Evolutionary conservation across 2,888 invertebrate species (phyloP), one percentile per base, ranked within the genome.

Genomic region (Ariolimax columbianus): DNA sequence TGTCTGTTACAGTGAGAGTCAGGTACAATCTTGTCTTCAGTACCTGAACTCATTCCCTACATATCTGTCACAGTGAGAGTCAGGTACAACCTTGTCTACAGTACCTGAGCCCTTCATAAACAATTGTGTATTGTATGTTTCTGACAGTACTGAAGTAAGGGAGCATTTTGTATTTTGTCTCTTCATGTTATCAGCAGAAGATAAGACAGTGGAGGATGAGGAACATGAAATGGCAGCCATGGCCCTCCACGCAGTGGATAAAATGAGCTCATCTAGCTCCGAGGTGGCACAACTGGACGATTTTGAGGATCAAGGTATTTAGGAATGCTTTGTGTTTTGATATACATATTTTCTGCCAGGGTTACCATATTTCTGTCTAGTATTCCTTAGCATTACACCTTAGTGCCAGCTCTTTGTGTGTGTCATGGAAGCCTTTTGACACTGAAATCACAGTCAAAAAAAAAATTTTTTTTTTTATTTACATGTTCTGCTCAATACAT

Each of bases 241-340:
- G 82, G 77, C 72, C 30, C 47, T 85, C 63, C 83, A 77, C 17
- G 66, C 63, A 26, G 89, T 89, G 77, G 92, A 92, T 83, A 90
- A 90, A 83, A 85, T 90, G 78, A 92, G 92, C 85, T 90, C 91
- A 33, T 92, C 92, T 63, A 92, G 91, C 84, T 92, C 92, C 33
- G 92, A 92, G 85, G 90, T 91, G 82, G 92, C 92, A 40, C 91
- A 91, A 80, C 86, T 91, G 70, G 93, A 93, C 79, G 92, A 92
- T 87, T 90, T 92, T 86, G 88, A 87, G 66, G 88, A 88, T 30
- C 88, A 90, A 91, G 91, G 91, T 91, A 90, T 75, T 80, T 83
- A 19, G 19, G 40, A 47, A n/a, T 85, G 33, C 66, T 78, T 77
- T 83, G 63, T 72, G 33, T n/a, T 51, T 47, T 81, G 0, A n/a